These are phyloP conservation scores for Plumapathes pennacea DNA, from an alignment of 92 coral and sea anemone genomes.

Conservation along the genomic window DNA sequence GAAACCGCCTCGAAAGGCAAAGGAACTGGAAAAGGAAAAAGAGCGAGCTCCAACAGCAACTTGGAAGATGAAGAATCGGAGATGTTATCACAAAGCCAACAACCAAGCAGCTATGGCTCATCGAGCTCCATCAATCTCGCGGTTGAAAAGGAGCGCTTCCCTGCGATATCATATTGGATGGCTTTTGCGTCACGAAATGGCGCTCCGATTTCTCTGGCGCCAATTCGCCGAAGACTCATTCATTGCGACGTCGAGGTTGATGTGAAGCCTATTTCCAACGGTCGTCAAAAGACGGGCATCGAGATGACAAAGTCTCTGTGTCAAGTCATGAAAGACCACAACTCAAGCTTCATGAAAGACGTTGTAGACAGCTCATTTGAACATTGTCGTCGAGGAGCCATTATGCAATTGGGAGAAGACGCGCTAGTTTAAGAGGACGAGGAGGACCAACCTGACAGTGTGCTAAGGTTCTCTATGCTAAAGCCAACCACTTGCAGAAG, in stretches of 20 bases:
- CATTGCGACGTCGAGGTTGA: slow-evolving; percentile 17
- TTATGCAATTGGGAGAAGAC: too few relatives aligned
- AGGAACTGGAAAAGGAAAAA: too few relatives aligned
- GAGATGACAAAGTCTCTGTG: neutral
- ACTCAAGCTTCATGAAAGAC: slow-evolving; percentile 3
- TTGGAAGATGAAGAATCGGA: too few relatives aligned
- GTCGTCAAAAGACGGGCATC: neutral
- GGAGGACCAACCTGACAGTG: too few relatives aligned
- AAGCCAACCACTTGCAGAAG: too few relatives aligned
- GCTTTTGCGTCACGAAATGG: slow-evolving; percentile 7
- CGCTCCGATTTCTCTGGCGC: neutral
- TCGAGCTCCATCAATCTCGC: neutral
- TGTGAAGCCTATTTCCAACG: neutral
- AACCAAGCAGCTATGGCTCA: too few relatives aligned
- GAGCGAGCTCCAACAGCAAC: too few relatives aligned
- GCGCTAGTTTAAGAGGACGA: too few relatives aligned
- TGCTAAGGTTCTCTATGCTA: too few relatives aligned
- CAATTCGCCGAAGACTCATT: neutral
- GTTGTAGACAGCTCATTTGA: neutral
- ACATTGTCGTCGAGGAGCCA: too few relatives aligned
- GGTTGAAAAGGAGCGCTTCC: neutral
- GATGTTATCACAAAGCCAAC: too few relatives aligned
- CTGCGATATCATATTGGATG: slow-evolving; percentile 21
- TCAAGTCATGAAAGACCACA: slow-evolving; percentile 18
- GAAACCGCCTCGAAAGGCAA: too few relatives aligned